Evolutionary conservation across 2,888 invertebrate genomes (phyloP).

Genomic region (Diarsia dahlii): DNA sequence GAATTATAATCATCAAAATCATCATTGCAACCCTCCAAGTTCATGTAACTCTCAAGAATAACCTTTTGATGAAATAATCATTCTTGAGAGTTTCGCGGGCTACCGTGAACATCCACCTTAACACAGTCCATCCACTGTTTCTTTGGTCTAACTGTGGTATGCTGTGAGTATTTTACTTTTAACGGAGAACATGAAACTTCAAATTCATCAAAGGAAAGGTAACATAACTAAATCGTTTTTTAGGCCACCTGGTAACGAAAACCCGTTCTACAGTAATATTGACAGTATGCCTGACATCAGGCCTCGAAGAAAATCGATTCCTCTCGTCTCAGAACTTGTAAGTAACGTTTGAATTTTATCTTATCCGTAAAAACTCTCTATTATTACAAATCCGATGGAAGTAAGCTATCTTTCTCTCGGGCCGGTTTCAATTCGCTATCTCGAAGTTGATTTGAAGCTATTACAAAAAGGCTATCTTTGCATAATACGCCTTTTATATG

Average conservation of each 20-base stretch:
- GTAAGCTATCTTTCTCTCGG: constrained; percentile 80
- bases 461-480: constrained; percentile 58
- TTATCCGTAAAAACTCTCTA: constrained; percentile 55
- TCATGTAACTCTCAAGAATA: too few species aligned
- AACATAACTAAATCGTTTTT: constrained; percentile 25
- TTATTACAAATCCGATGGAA: constrained; percentile 80
- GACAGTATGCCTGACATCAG: constrained; percentile 99
- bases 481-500: constrained; percentile 61
- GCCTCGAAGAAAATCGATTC: constrained; percentile 98
- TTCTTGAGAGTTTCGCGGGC: too few species aligned
- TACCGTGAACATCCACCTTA: too few species aligned
- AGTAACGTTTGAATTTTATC: constrained; percentile 87
- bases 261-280: constrained; percentile 99
- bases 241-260: constrained; percentile 96
- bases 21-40: too few species aligned
- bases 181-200: neutral
- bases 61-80: too few species aligned
- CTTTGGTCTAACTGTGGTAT: too few species aligned
- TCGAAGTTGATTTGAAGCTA: constrained; percentile 64
- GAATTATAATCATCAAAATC: too few species aligned
- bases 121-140: too few species aligned
- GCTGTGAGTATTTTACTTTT: too few species aligned
- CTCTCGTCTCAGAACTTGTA: constrained; percentile 99
- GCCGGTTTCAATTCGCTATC: constrained; percentile 84
- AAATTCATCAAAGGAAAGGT: constrained; percentile 6